Evolutionary conservation across 2,888 invertebrate genomes (phyloP), one percentile per base, ranked within the genome.

Genomic region (Halocaridina rubra): DNA sequence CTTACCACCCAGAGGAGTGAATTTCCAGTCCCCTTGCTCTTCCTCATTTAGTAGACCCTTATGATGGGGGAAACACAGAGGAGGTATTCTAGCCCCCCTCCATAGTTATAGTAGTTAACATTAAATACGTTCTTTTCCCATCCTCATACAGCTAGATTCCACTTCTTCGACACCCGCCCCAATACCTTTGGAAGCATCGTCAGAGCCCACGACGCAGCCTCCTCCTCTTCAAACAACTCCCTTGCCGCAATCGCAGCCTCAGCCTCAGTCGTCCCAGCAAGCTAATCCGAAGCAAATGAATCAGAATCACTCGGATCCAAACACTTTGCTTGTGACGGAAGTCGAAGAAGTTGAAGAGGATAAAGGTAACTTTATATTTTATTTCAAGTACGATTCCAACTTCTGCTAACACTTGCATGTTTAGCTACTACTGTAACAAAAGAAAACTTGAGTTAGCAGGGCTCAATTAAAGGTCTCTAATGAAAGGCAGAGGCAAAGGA

Each of bases 301-400:
- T 24, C 82, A 74, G 53, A 80, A 57, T 19, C 61, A 67, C 57
- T 84, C 84, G 13, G 84, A 80, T 67, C 84, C 79, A 8, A 84
- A 84, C 39, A 84, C 84, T 16, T 53, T 75, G 29, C 24, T 80
- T 53, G 75, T 84, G 53, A 67, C 80, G 16, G 84, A 84, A 22
- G 67, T 71, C n/a, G 84, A 80, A 19, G 84, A 80, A 24, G 64
- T 67, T 16, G 80, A 80, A 29, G 79, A 84, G 29, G 69, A 79
- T 22, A 67, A 53, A 67, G 81, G 67, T 67, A n/a, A n/a, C n/a
- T n/a, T n/a, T n/a, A n/a, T n/a, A n/a, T n/a, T n/a, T n/a, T n/a
- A n/a, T n/a, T n/a, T n/a, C n/a, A n/a, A n/a, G n/a, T n/a, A n/a
- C n/a, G n/a, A n/a, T n/a, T n/a, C n/a, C n/a, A n/a, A n/a, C n/a